Percentiles rank a stretch among this genome's conserved stretches.
Evolutionary conservation across 2,113 vertebrate species (phyloP).

Genomic region (Pterocles burchelli): DNA sequence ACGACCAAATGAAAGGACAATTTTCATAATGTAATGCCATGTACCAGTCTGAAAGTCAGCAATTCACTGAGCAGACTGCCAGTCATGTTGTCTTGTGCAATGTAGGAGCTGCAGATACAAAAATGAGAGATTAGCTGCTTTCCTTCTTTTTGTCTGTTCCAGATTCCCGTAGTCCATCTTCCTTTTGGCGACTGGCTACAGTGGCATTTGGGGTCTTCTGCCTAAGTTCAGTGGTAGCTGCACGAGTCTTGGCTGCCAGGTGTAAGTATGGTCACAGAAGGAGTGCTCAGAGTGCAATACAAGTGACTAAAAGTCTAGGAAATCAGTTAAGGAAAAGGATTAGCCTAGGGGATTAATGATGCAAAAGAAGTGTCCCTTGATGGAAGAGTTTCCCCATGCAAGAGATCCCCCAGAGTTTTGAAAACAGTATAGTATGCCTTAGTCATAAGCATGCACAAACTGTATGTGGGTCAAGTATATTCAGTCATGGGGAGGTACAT

Average conservation of each 20-base stretch:
- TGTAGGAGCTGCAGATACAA: neutral
- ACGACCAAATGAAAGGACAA: rapidly evolving
- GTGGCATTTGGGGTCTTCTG: conserved; percentile 28
- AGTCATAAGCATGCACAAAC: neutral
- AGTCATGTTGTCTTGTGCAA: neutral
- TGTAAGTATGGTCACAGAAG: conserved; percentile 33
- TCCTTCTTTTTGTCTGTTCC: neutral
- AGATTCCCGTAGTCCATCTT: neutral
- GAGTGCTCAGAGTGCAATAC: neutral
- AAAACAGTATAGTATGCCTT: neutral
- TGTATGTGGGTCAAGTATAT: neutral
- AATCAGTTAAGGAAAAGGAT: neutral
- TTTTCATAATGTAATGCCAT: neutral
- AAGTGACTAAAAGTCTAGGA: neutral
- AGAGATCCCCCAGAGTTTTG: neutral
- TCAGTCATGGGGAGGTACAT: neutral
- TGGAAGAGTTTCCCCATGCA: neutral
- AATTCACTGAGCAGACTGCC: neutral
- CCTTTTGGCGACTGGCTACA: conserved; percentile 11
- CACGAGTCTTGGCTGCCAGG: neutral
- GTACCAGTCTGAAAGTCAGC: neutral
- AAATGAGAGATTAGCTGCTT: neutral
- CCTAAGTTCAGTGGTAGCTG: conserved; percentile 17
- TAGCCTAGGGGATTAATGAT: neutral
- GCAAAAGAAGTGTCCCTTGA: neutral